Conservation (phyloP, 2,113 vertebrate species). For the Campylomormyrus tamandua region DNA sequence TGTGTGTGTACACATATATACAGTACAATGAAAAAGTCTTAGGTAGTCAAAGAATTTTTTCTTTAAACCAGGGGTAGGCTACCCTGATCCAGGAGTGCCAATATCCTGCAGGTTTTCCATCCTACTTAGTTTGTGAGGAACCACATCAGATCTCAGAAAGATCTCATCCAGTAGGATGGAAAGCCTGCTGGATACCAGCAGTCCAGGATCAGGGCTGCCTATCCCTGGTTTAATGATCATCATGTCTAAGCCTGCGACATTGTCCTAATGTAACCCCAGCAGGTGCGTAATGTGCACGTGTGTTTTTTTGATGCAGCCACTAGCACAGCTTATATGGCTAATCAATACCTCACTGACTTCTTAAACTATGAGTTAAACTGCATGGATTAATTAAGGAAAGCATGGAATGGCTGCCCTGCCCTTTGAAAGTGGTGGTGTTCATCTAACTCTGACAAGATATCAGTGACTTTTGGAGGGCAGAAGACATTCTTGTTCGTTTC, state of each 20-base stretch:
- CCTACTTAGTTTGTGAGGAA: neutral
- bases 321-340: neutral
- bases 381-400: neutral
- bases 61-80: neutral
- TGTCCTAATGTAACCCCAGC: neutral
- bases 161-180: neutral
- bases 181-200: too few species aligned
- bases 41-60: neutral
- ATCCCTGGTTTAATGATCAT: too few species aligned
- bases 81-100: neutral
- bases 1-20: neutral
- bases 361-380: neutral
- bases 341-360: neutral
- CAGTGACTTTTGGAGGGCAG: too few species aligned
- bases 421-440: neutral
- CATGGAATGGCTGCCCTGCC: neutral
- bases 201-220: too few species aligned
- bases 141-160: neutral
- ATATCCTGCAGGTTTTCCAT: neutral
- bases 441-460: neutral
- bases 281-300: neutral
- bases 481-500: neutral
- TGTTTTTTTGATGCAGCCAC: neutral
- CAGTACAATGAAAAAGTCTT: neutral
- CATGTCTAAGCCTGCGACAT: neutral